Base-by-base conservation (phyloP, 2,113 vertebrate species). In the Aix galericulata region DNA sequence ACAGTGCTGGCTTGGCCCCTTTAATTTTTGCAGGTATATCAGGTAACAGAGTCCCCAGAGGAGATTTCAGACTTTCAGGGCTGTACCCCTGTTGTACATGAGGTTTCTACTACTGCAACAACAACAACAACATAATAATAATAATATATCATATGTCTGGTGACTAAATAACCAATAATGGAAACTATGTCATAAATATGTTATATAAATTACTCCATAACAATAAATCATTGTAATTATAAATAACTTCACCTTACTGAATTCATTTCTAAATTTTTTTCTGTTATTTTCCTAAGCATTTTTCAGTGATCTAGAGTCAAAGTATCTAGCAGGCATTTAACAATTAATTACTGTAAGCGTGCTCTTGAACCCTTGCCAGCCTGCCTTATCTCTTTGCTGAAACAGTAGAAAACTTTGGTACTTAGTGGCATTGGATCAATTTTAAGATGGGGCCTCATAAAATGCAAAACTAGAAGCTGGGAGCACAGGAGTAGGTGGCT, bases 1-100 rank as follows among this genome's bases (percentile, higher is more conserved):
- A 11, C 14, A 46, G 8, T 1, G 1, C 8, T 64, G 25, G 1
- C 27, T 80, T 14, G 6, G 8, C 5, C 0, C 6, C 8, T 40
- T 74, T 14, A 1, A 9, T 56, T 80, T 95, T 82, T 56, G 9
- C 8, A 76, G 27, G 9, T 22, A 1, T 53, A 27, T 46, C 26
- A 42, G 9, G 7, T 69, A 55, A 76, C 9, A 55, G 2, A 55
- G 13, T 17, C 23, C 21, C 48, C 20, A 25, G 52, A 76, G n/a
- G 22, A 67, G 31, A 26, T 69, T 83, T 68, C 26, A 63, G 25
- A 38, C 18, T 36, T 46, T n/a, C 17, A 62, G 3, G 5, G 17
- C 17, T 40, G 16, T 11, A 63, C 6, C 27, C 0, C 1, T 56
- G 3, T 50, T 67, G 27, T 25, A 10, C 13, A 13, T n/a, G 27